Conservation (phyloP, 2,113 vertebrate species). For the Caretta caretta region DNA sequence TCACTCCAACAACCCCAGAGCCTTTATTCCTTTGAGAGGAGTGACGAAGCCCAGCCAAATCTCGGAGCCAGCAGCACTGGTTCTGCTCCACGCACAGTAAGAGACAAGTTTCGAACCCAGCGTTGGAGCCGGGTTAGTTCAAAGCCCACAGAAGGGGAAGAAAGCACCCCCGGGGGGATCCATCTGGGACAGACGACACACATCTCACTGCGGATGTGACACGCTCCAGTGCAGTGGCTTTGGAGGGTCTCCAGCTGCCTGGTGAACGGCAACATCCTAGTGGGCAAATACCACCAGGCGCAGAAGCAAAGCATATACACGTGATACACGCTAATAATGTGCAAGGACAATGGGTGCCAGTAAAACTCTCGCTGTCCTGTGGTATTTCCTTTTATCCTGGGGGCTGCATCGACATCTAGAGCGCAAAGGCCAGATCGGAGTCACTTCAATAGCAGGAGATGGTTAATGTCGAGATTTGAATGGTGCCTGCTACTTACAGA, state of each 20-base stretch:
- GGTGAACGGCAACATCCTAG: too few relatives aligned
- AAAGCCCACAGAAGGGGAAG: neutral
- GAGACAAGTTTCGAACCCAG: neutral
- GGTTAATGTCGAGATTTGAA: neutral
- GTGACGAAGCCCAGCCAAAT: neutral
- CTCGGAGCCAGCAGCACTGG: neutral
- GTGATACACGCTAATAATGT: neutral
- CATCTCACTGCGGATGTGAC: neutral
- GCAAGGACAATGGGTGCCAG: too few relatives aligned
- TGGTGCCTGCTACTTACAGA: neutral
- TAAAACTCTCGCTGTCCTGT: too few relatives aligned
- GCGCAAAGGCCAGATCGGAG: neutral
- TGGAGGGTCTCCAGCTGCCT: neutral
- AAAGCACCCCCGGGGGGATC: too few relatives aligned
- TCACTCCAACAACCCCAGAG: neutral
- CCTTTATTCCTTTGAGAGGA: neutral
- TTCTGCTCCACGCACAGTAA: neutral
- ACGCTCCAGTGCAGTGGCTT: neutral
- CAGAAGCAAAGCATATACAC: neutral
- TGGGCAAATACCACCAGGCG: neutral
- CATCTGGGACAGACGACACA: too few relatives aligned
- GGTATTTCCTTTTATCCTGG: too few relatives aligned
- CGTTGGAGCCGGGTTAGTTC: neutral
- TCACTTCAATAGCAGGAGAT: neutral
- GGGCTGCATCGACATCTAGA: neutral